These are phyloP conservation scores for Phoebastria nigripes DNA, from an alignment of 2,797 vertebrate species.

Conservation along the genomic window DNA sequence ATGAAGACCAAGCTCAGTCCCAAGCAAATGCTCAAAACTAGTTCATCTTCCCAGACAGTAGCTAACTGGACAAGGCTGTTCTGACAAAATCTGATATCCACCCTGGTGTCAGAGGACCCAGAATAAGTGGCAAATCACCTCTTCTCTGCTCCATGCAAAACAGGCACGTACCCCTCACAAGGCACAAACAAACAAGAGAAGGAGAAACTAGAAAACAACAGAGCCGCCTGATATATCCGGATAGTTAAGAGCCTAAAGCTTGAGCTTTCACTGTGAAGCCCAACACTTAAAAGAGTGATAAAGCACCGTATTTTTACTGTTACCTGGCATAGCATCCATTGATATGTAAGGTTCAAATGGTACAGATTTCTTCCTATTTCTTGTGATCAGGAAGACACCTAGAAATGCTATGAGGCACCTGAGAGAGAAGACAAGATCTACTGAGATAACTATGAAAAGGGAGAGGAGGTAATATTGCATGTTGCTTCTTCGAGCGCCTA, in stretches of 20 bases:
- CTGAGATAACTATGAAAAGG: neutral
- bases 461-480: neutral
- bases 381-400: slow-evolving; percentile 91
- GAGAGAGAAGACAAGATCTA: neutral
- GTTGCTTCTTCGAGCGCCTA: neutral
- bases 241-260: neutral
- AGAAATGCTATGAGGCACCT: slow-evolving; percentile 88
- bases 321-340: slow-evolving; percentile 93
- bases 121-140: neutral
- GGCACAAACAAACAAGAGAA: neutral
- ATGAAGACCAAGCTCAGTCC: neutral
- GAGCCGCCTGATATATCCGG: rapidly evolving
- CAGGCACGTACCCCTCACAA: neutral
- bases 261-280: neutral
- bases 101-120: neutral
- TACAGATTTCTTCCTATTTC: slow-evolving; percentile 84
- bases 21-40: neutral
- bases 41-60: neutral
- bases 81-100: neutral
- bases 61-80: neutral
- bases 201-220: neutral
- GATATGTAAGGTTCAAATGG: slow-evolving; percentile 94
- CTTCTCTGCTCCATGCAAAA: neutral
- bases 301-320: neutral
- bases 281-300: neutral